These are phyloP conservation scores for Volucella inanis DNA, from an alignment of 2,888 invertebrate genomes.

Conservation along the genomic window DNA sequence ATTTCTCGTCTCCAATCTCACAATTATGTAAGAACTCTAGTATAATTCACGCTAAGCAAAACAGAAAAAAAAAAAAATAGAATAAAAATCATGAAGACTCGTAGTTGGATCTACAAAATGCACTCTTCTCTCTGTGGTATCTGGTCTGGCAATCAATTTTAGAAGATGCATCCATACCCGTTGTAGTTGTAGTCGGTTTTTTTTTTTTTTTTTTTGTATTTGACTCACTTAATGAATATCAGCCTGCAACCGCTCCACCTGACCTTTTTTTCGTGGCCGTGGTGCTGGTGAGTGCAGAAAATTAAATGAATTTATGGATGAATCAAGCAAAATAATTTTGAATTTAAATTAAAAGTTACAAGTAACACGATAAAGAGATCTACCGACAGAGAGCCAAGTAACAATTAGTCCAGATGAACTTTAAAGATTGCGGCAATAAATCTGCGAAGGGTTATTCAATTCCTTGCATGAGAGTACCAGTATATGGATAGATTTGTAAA, in stretches of 20 bases:
- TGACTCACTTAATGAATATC: conserved; percentile 48
- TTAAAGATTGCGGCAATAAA: conserved; percentile 50
- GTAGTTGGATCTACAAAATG: conserved; percentile 8
- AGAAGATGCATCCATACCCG: conserved; percentile 48
- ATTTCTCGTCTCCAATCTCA: conserved; percentile 33
- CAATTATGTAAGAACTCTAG: conserved; percentile 60
- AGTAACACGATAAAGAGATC: not conserved
- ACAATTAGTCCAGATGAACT: conserved; percentile 58
- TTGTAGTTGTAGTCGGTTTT: conserved; percentile 17
- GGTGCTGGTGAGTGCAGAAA: conserved; percentile 18
- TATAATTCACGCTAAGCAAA: conserved; percentile 59
- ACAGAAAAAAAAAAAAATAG: conserved; percentile 16
- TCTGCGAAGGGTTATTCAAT: too few species aligned
- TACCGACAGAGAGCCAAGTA: conserved; percentile 7
- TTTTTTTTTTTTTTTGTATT: not conserved
- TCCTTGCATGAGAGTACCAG: too few species aligned
- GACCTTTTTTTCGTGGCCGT: conserved; percentile 56
- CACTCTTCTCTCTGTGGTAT: conserved; percentile 13
- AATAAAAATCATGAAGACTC: not conserved
- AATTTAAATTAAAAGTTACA: conserved; percentile 42
- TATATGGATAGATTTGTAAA: too few species aligned
- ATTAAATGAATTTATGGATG: conserved; percentile 60
- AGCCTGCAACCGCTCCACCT: conserved; percentile 29
- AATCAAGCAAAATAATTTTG: conserved; percentile 53
- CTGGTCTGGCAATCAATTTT: conserved; percentile 45